Evolutionary conservation across 2,113 vertebrate species (phyloP).

Genomic region (Cichladusa arquata): DNA sequence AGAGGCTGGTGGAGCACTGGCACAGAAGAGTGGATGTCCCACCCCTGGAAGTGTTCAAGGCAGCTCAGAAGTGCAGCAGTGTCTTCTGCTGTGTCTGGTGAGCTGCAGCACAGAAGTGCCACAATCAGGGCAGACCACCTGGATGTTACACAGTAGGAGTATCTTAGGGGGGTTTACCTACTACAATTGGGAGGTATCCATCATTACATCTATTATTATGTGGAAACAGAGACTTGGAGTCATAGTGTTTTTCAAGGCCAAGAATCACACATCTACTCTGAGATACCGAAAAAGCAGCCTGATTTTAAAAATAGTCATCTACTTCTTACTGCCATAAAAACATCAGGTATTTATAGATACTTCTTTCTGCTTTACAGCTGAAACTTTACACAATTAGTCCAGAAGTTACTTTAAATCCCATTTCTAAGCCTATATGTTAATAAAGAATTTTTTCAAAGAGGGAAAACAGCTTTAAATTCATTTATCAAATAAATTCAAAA

Average conservation of each 20-base stretch:
- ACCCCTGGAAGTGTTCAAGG: background rate
- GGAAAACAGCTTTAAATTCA: background rate
- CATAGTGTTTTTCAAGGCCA: background rate
- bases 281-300: background rate
- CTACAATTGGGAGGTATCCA: background rate
- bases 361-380: background rate
- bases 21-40: background rate
- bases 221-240: background rate
- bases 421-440: background rate
- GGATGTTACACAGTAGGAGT: background rate
- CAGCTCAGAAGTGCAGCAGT: rapidly evolving
- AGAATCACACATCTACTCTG: background rate
- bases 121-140: background rate
- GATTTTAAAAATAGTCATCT: background rate
- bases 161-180: background rate
- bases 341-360: background rate
- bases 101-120: background rate
- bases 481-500: background rate
- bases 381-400: background rate
- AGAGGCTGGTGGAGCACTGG: too few species aligned
- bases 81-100: background rate
- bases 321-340: background rate
- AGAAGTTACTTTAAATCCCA: background rate
- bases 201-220: background rate
- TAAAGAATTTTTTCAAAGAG: background rate